phyloP scores from a whole-genome alignment of 2,888 invertebrate genomes.

The Cremastinae sp. region DNA sequence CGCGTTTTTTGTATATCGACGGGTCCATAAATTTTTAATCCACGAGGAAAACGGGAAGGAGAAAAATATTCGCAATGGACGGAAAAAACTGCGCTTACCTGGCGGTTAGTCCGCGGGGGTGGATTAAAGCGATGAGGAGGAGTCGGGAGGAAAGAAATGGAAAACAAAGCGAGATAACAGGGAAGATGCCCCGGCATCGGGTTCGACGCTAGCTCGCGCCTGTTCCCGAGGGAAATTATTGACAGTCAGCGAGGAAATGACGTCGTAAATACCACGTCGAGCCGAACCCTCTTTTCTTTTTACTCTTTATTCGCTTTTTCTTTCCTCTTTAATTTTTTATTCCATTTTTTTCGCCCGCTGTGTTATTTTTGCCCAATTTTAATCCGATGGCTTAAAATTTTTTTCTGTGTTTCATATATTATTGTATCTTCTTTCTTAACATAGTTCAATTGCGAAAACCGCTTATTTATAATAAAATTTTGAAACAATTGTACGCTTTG shows the following conservation, averaged over 20 bases:
- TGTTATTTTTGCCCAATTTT: too few species aligned
- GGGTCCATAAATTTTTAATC: conserved; percentile 7
- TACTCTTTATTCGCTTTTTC: conserved; percentile 51
- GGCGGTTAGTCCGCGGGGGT: conserved; percentile 37
- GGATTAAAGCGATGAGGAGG: conserved; percentile 60
- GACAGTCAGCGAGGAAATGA: conserved; percentile 80
- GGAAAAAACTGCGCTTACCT: conserved; percentile 29
- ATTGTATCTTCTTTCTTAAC: too few species aligned
- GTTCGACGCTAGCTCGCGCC: conserved; percentile 70
- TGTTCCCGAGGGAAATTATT: conserved; percentile 79
- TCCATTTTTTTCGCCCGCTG: too few species aligned
- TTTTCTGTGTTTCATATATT: too few species aligned
- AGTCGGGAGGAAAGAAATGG: conserved; percentile 37
- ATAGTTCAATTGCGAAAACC: too few species aligned
- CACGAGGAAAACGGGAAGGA: conserved; percentile 10
- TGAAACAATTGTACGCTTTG: too few species aligned
- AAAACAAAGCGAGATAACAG: conserved; percentile 57
- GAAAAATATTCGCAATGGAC: conserved; percentile 18
- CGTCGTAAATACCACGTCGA: conserved; percentile 79
- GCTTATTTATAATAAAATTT: too few species aligned
- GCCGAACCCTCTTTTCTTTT: conserved; percentile 66
- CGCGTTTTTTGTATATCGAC: neutral
- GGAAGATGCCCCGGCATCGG: conserved; percentile 62
- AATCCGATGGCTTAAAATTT: too few species aligned
- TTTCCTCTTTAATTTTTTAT: conserved; percentile 48